Base-by-base conservation (phyloP, 2,797 vertebrate species). In the Apodemus agrarius region DNA sequence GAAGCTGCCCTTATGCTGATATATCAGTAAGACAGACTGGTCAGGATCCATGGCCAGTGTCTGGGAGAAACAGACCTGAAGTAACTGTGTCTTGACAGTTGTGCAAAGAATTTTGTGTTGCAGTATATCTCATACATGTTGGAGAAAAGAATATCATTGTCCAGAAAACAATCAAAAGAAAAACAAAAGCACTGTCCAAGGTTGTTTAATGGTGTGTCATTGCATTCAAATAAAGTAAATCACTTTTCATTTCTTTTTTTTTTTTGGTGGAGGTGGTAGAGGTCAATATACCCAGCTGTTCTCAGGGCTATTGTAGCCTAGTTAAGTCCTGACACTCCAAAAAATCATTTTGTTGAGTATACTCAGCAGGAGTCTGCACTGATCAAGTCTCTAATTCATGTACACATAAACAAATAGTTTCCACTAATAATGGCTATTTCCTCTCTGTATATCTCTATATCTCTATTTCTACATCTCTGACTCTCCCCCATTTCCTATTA, bases 351-450 rank as follows among this genome's bases (percentile, higher is more conserved):
- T 57, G 13, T 43, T 79, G 22, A 10, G 10, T 24, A 1, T 6
- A 40, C 3, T 63, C 24, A 24, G 3, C 4, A 9, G 21, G 21
- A 57, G 1, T 9, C 40, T 11, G 0, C 8, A 43, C 2, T 52
- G 37, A 3, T 82, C 2, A 26, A 12, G 59, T 6, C 8, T 78
- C 9, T 16, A 4, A 16, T 2, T 43, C 86, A 75, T 8, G 16
- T 74, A 78, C 1, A 61, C 13, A 0, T 2, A 1, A 63, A 79
- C n/a, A 9, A 31, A 52, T 31, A 65, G 54, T 81, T 59, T 6
- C 34, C 2, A 54, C 80, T 9, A 59, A 24, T 91, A 93, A 2
- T 8, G 6, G 63, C 1, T 49, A 14, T 21, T 54, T 84, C 37
- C 7, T 84, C 16, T 46, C 16, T 84, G 22, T 43, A 0, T 61